A percentile compares a stretch with the other conserved stretches of the same genome.
These are phyloP conservation scores for Pygoscelis antarcticus DNA, from an alignment of 2,113 vertebrate species.

Conservation along the genomic window DNA sequence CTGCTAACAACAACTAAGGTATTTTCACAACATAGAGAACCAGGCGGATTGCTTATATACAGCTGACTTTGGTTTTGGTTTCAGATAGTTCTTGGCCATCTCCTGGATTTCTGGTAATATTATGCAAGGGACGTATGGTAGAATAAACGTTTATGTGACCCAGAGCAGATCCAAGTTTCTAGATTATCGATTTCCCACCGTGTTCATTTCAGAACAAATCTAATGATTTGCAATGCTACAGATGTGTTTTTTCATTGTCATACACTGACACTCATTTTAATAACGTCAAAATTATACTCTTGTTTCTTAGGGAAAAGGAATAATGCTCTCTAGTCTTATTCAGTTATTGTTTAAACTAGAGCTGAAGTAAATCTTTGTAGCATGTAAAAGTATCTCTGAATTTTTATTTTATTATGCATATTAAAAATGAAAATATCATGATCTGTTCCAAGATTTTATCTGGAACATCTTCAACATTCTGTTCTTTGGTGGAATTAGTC, in stretches of 20 bases:
- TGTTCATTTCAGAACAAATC: neutral
- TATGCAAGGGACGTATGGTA: neutral
- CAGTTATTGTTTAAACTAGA: conserved; percentile 34
- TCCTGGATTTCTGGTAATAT: neutral
- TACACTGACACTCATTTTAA: neutral
- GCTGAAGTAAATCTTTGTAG: conserved; percentile 11
- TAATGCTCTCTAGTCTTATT: neutral
- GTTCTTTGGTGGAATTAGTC: conserved; percentile 31
- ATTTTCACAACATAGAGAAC: neutral
- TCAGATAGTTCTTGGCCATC: neutral
- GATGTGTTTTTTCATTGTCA: neutral
- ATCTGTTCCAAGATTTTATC: conserved; percentile 42
- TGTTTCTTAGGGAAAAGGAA: conserved; percentile 8
- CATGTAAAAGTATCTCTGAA: neutral
- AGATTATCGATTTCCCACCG: fast-evolving
- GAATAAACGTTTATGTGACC: neutral
- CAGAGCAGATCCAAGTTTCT: neutral
- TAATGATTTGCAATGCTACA: neutral
- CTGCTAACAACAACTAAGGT: neutral
- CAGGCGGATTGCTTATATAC: neutral
- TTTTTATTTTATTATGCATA: conserved; percentile 22
- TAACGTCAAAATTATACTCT: neutral
- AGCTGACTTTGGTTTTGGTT: neutral
- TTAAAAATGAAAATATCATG: conserved; percentile 45
- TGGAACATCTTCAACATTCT: conserved; percentile 54